Evolutionary conservation across 2,888 invertebrate species (phyloP), one percentile per base, ranked within the genome.

Genomic region (Plagiodera versicolora): DNA sequence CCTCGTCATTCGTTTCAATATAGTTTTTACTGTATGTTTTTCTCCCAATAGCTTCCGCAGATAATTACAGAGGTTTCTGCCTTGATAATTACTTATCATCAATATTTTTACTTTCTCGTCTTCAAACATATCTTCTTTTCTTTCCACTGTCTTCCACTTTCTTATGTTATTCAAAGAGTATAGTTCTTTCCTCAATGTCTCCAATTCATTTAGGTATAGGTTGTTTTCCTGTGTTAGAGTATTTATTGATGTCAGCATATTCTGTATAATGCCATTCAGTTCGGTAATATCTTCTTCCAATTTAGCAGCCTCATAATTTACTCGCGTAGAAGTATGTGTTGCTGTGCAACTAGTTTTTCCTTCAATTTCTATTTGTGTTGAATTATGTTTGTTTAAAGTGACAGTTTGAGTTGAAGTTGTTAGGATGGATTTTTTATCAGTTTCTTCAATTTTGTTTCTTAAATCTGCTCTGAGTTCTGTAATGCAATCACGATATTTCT

Each of bases 61-160:
- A 47, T 18, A 19, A 6, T 18, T 18, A 14, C 18, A 18, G 18
- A 47, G 47, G 47, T 19, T 47, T 47, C 20, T 47, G 9, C 18
- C 19, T 47, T 47, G 47, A 47, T 18, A 47, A 47, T 47, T 47
- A 47, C 47, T 47, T n/a, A 47, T 20, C 2, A 19, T 47, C 47
- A 47, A 47, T 47, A 18, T 47, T 47, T 19, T 17, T 3, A 46
- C 19, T 47, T 47, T 47, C 19, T 19, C 19, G 2, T 18, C 18
- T 47, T 19, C 18, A 9, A 19, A 19, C 19, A 1, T 19, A 47
- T 19, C 19, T 8, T 47, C 20, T 19, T 47, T 11, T 47, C 19
- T 47, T 19, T 47, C 17, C 19, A 11, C 10, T 47, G 18, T 47
- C 19, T 47, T 18, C n/a, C 47, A 5, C 47, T 11, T 24, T 19